A percentile compares a stretch with the other conserved stretches of the same genome.
Conservation (phyloP, 2,797 vertebrate species). For the Hyperoplus lanceolatus region DNA sequence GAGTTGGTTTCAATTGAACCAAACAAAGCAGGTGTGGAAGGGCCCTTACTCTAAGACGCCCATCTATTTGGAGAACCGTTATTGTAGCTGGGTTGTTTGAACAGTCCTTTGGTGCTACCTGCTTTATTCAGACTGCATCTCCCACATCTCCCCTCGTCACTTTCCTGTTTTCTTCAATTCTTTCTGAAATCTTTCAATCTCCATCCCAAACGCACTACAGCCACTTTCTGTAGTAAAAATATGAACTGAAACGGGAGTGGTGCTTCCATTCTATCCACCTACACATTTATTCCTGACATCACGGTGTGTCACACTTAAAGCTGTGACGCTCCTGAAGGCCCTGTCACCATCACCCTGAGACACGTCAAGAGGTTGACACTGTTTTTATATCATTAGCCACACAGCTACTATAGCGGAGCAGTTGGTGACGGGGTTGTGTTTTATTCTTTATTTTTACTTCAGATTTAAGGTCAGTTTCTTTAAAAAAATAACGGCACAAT, state of each 20-base stretch:
- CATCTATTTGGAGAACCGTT: neutral
- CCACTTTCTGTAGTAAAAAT: constrained; percentile 40
- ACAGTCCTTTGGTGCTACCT: constrained; percentile 3
- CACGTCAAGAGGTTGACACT: constrained; percentile 49
- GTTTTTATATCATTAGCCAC: constrained; percentile 68
- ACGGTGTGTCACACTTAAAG: constrained; percentile 48
- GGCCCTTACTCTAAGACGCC: neutral
- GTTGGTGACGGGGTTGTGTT: constrained; percentile 4
- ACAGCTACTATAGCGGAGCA: constrained; percentile 7
- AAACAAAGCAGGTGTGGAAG: no score
- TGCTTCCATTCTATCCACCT: constrained; percentile 56
- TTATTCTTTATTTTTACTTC: no score
- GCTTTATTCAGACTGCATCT: constrained; percentile 23
- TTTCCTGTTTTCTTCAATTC: constrained; percentile 8
- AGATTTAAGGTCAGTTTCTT: neutral
- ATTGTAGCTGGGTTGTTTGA: constrained; percentile 11
- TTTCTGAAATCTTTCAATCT: constrained; percentile 28
- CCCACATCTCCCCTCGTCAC: neutral
- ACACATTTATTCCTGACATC: constrained; percentile 62
- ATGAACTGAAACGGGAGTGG: constrained; percentile 14
- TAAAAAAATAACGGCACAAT: neutral
- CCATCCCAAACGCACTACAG: constrained; percentile 8
- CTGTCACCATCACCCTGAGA: constrained; percentile 54
- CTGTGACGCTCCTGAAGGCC: constrained; percentile 47
- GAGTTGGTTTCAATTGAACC: no score